phyloP scores from a whole-genome alignment of 2,888 invertebrate genomes.

The Cephus sareptanus region DNA sequence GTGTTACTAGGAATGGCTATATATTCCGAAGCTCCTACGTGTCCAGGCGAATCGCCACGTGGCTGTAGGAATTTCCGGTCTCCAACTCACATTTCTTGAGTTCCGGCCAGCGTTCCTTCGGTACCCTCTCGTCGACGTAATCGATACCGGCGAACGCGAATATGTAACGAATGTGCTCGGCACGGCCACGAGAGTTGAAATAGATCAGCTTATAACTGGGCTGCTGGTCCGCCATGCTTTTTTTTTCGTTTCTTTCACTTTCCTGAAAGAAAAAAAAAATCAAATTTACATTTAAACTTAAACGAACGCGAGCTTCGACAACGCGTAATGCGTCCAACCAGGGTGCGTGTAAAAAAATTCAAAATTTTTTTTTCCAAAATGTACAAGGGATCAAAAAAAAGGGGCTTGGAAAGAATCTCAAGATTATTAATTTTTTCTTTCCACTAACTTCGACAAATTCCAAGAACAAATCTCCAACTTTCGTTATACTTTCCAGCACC shows the following conservation, averaged over 20 bases:
- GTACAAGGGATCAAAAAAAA: background rate
- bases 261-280: background rate
- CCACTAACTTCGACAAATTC: background rate
- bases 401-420: background rate
- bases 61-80: background rate
- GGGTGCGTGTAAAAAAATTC: background rate
- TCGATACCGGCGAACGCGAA: constrained; percentile 70
- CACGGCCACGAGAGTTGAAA: constrained; percentile 71
- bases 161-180: constrained; percentile 71
- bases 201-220: constrained; percentile 69
- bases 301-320: background rate
- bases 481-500: background rate
- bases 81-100: constrained; percentile 66
- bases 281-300: background rate
- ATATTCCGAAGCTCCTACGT: background rate
- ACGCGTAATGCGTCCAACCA: background rate
- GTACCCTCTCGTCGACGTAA: constrained; percentile 70
- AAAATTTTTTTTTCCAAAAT: background rate
- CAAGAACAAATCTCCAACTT: background rate
- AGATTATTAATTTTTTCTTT: background rate
- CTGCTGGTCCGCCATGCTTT: constrained; percentile 47
- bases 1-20: background rate
- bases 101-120: constrained; percentile 69
- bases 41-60: background rate
- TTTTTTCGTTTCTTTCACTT: background rate